phyloP scores from a whole-genome alignment of 2,797 vertebrate genomes.

The Uromys caudimaculatus region DNA sequence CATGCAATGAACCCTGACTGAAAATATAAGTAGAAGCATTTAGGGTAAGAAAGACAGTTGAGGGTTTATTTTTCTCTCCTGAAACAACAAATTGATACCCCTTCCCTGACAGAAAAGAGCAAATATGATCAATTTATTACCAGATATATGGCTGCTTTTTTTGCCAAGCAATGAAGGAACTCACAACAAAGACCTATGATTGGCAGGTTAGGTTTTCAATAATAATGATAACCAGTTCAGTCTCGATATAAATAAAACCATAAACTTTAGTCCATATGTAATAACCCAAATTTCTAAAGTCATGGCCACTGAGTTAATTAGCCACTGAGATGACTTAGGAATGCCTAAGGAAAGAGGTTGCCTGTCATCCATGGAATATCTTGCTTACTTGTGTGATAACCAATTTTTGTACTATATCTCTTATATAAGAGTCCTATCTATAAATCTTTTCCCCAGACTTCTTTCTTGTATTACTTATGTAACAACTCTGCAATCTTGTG shows the following conservation, averaged over 20 bases:
- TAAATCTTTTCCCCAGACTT: neutral
- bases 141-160: neutral
- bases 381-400: neutral
- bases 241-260: neutral
- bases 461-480: neutral
- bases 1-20: neutral
- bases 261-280: neutral
- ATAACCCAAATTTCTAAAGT: neutral
- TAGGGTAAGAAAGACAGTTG: neutral
- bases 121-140: neutral
- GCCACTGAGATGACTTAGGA: neutral
- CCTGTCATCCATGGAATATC: neutral
- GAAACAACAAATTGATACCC: neutral
- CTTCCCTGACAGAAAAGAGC: neutral
- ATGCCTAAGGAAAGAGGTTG: neutral
- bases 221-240: neutral
- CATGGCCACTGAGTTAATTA: neutral
- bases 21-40: neutral
- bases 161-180: neutral
- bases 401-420: neutral
- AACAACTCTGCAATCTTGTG: neutral
- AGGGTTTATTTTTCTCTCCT: neutral
- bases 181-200: neutral
- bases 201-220: neutral
- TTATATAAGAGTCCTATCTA: neutral